Conservation (phyloP, 2,113 vertebrate species). For the Furnarius figulus region DNA sequence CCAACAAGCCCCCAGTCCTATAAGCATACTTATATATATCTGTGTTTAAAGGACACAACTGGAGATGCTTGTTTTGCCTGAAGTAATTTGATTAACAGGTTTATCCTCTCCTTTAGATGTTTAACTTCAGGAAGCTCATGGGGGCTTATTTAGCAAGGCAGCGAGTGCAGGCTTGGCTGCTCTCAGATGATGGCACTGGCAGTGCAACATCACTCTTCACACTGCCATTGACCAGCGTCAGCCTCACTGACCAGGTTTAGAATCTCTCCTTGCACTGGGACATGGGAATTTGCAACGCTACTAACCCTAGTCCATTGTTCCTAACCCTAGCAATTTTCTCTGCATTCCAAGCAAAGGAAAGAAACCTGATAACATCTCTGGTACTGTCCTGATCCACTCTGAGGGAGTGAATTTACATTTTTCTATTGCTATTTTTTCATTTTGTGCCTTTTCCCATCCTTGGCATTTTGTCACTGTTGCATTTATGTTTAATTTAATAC, state of each 20-base stretch:
- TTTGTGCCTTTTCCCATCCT: not conserved
- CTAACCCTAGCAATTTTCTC: not conserved
- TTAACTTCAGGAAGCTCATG: not conserved
- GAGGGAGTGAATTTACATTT: not conserved
- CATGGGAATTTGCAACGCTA: not conserved
- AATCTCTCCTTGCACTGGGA: not conserved
- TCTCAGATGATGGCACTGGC: not conserved
- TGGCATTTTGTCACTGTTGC: not conserved
- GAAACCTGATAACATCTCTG: not conserved
- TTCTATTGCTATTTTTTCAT: not conserved
- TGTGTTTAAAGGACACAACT: not conserved
- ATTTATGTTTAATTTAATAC: conserved; percentile 26
- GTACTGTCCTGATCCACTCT: not conserved
- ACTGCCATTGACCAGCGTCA: not conserved
- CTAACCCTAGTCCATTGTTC: not conserved
- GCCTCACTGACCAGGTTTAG: not conserved
- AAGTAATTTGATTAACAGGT: not conserved
- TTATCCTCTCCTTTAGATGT: not conserved
- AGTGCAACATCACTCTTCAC: not conserved
- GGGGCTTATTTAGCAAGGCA: not conserved
- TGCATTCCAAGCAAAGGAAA: not conserved
- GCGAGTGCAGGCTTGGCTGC: not conserved
- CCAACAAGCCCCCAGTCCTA: not conserved
- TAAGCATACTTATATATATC: not conserved
- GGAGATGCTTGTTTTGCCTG: not conserved